A percentile compares a stretch with the other conserved stretches of the same genome.
Conservation (phyloP, 1,140 invertebrate species). For the Elysia chlorotica region DNA sequence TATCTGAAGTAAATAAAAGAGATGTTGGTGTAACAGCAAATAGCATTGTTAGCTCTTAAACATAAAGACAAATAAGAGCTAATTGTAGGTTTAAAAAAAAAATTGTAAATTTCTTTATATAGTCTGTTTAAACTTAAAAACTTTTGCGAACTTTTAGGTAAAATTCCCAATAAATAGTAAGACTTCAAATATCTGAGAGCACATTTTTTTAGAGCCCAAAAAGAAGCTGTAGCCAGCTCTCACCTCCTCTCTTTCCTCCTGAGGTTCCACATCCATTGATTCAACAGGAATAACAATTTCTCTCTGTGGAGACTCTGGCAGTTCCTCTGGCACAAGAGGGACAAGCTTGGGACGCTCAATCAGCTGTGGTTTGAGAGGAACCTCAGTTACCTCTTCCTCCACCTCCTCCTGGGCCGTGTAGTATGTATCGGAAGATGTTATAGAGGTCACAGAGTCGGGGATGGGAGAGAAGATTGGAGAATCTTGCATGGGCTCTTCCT, state of each 20-base stretch:
- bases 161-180: too few relatives aligned
- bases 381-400: constrained; percentile 47
- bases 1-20: too few relatives aligned
- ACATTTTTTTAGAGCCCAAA: too few relatives aligned
- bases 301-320: constrained; percentile 37
- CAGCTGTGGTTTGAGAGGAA: constrained; percentile 32
- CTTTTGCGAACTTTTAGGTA: too few relatives aligned
- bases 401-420: constrained; percentile 38
- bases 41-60: too few relatives aligned
- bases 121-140: too few relatives aligned
- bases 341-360: constrained; percentile 40
- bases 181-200: too few relatives aligned
- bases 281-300: constrained; percentile 24
- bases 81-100: too few relatives aligned
- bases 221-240: too few relatives aligned
- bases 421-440: constrained; percentile 27
- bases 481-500: constrained; percentile 21
- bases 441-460: constrained; percentile 28
- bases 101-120: too few relatives aligned
- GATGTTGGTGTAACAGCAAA: too few relatives aligned
- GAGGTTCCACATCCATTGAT: constrained; percentile 29
- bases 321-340: constrained; percentile 34
- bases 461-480: constrained; percentile 28
- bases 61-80: neutral
- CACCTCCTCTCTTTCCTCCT: constrained; percentile 29